These are phyloP conservation scores for Axis porcinus DNA, from an alignment of 2,113 vertebrate genomes.

Conservation along the genomic window DNA sequence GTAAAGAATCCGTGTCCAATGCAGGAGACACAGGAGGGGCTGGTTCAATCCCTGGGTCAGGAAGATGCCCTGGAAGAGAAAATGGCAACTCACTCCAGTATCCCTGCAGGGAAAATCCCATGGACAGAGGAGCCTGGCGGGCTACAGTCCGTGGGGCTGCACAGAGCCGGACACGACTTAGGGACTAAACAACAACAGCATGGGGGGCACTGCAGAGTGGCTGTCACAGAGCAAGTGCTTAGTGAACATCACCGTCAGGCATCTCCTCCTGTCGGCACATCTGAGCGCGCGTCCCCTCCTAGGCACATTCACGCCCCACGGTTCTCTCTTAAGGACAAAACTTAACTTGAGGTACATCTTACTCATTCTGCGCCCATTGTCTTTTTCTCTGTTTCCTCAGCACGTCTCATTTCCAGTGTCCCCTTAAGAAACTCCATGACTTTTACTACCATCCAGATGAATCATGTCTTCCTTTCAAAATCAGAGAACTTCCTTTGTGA, in stretches of 20 bases:
- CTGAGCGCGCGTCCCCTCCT: background rate
- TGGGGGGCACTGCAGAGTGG: background rate
- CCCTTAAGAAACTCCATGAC: background rate
- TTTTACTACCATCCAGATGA: too few relatives aligned
- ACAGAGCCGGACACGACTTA: background rate
- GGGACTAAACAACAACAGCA: background rate
- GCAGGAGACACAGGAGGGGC: background rate
- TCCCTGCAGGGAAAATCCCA: background rate
- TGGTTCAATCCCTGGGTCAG: background rate
- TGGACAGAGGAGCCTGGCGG: background rate
- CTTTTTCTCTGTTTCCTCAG: background rate
- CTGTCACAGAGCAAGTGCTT: background rate
- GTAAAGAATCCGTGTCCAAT: background rate
- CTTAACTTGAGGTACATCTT: background rate
- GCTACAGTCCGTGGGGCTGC: background rate
- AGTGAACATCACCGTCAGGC: fast-evolving
- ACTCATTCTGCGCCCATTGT: background rate
- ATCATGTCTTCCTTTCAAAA: background rate
- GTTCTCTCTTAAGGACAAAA: background rate
- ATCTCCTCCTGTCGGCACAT: background rate
- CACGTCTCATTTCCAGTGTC: background rate
- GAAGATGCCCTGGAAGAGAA: background rate
- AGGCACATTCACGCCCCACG: too few relatives aligned
- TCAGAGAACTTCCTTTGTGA: background rate
- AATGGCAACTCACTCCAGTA: background rate